Evolutionary conservation across 2,888 invertebrate species (phyloP), one percentile per base, ranked within the genome.

Genomic region (Abscondita cerata): DNA sequence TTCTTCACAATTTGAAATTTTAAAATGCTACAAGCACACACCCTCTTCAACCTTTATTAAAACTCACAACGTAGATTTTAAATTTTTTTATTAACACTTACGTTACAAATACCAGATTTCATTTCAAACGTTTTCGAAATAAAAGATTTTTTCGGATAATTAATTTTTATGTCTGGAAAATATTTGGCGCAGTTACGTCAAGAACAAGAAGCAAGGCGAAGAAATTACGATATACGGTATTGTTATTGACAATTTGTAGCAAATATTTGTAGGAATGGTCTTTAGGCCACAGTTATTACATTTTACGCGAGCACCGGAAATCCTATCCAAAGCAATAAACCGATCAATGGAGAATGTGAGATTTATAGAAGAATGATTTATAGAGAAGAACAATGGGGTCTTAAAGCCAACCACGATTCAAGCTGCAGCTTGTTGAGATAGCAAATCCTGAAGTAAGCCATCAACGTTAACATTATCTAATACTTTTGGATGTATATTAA

Each of bases 281-380:
- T 68, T 59, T 61, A 47, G 66, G 46, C 52, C 59, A 36, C 67
- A 67, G 69, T 72, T 73, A 74, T 74, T 73, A 70, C 72, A 65
- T 74, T 73, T 74, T 70, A 70, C 65, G 64, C 62, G 67, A 59
- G 55, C 64, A 48, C 66, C 68, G 69, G 65, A 67, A 67, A 66
- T 71, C 71, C 70, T 65, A 71, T 71, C 65, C 59, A 52, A 57
- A 65, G 72, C 71, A 72, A 73, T 73, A 72, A 72, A 73, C 72
- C 72, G 73, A 72, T 72, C 72, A 71, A 69, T 70, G 69, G 59
- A 64, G 70, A 73, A 74, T 71, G 71, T 68, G 68, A 73, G 74
- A 74, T 74, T 73, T 74, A 74, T 73, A 70, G 73, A 70, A 70
- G 68, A 72, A 73, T 73, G 74, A 74, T 74, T 74, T 74, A 73